These are phyloP conservation scores for Andrena cerasifolii DNA, from an alignment of 1,140 invertebrate species.

Conservation along the genomic window DNA sequence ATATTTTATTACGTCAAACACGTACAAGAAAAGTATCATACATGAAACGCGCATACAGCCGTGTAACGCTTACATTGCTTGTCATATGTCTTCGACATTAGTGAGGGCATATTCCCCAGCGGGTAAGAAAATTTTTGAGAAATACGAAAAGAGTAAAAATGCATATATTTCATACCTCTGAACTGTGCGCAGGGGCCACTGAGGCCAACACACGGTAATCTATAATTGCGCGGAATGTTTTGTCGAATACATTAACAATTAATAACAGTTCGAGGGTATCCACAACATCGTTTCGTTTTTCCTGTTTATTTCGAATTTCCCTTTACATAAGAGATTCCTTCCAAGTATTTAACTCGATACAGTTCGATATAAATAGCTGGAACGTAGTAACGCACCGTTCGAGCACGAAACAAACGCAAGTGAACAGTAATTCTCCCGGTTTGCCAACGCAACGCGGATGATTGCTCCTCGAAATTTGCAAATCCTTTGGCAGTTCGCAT, in stretches of 20 bases:
- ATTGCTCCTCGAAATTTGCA: not conserved
- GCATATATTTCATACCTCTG: too few species aligned
- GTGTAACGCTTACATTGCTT: not conserved
- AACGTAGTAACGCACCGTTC: not conserved
- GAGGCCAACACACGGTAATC: not conserved
- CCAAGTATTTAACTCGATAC: not conserved
- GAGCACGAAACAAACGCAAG: not conserved
- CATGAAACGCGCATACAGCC: constrained; percentile 31
- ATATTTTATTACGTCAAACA: constrained; percentile 57
- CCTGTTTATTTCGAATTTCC: not conserved
- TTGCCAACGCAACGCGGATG: constrained; percentile 7
- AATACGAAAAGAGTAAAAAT: too few species aligned
- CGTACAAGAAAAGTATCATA: constrained; percentile 50
- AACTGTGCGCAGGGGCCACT: too few species aligned
- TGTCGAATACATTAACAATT: not conserved
- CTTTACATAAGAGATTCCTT: not conserved
- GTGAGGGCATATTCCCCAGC: too few species aligned
- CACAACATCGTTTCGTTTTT: constrained; percentile 2
- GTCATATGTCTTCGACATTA: too few species aligned
- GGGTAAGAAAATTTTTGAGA: too few species aligned
- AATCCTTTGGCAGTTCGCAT: constrained; percentile 19
- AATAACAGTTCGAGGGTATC: constrained; percentile 4
- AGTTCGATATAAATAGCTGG: constrained; percentile 7
- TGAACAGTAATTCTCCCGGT: not conserved
- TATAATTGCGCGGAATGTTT: not conserved